These are phyloP conservation scores for Eupithecia insigniata DNA, from an alignment of 2,888 invertebrate genomes.

Conservation along the genomic window DNA sequence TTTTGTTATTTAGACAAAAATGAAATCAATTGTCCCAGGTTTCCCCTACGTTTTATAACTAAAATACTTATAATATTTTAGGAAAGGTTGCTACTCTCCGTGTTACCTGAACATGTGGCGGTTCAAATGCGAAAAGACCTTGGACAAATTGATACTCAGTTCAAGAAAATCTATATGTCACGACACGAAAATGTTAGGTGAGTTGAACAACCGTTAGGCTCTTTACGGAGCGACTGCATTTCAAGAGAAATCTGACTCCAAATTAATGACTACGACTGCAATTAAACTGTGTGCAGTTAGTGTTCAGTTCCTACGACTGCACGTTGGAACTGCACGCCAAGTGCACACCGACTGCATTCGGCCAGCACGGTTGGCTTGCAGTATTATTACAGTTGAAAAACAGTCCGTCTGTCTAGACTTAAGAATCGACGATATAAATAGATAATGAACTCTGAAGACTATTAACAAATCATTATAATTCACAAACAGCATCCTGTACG, in stretches of 20 bases:
- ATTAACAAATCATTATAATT: conserved; percentile 1
- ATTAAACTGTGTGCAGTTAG: too few species aligned
- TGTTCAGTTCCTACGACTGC: too few species aligned
- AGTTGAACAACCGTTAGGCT: conserved; percentile 54
- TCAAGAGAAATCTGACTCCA: too few species aligned
- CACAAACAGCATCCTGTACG: conserved; percentile 93
- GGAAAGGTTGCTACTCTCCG: conserved; percentile 96
- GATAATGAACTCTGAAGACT: neutral
- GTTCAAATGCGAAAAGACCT: conserved; percentile 98
- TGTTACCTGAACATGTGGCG: conserved; percentile 97
- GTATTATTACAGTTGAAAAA: too few species aligned
- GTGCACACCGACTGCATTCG: too few species aligned
- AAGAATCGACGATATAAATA: neutral
- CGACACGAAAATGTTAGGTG: conserved; percentile 98
- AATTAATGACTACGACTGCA: too few species aligned
- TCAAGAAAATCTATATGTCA: conserved; percentile 99
- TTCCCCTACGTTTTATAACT: neutral
- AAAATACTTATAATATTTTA: conserved; percentile 69
- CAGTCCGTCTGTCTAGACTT: too few species aligned
- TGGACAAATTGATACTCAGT: conserved; percentile 95
- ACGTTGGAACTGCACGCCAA: too few species aligned
- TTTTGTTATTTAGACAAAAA: too few species aligned
- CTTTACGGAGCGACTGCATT: too few species aligned
- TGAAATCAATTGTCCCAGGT: too few species aligned
- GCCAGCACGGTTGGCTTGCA: too few species aligned